Percentiles rank a stretch among this genome's conserved stretches.
Conservation (phyloP, 2,888 invertebrate genomes). For the Microctonus brassicae region DNA sequence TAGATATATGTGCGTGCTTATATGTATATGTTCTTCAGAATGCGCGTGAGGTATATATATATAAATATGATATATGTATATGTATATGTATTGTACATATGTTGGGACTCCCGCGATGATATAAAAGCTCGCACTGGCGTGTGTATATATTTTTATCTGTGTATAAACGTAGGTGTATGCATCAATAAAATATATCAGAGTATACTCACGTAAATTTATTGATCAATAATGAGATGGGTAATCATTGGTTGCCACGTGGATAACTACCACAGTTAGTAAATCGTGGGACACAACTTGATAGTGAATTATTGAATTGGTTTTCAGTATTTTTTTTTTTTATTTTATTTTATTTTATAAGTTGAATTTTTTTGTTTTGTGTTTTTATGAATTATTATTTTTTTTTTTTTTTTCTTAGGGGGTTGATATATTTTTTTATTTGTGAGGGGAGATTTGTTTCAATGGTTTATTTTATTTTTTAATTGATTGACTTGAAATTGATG, state of each 20-base stretch:
- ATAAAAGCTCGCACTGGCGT: no score
- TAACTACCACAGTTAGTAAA: slow-evolving; percentile 44
- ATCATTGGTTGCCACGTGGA: slow-evolving; percentile 58
- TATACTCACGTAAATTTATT: slow-evolving; percentile 54
- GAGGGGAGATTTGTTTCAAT: no score
- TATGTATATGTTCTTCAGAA: not conserved
- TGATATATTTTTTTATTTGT: no score
- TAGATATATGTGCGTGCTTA: slow-evolving; percentile 6
- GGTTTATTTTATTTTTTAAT: no score
- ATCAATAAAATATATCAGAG: slow-evolving; percentile 34
- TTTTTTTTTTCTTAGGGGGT: no score
- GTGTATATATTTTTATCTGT: no score
- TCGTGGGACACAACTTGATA: slow-evolving; percentile 10
- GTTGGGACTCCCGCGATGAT: slow-evolving; percentile 29
- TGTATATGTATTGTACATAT: no score
- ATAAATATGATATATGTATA: not conserved
- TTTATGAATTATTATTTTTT: not conserved
- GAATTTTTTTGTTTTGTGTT: no score
- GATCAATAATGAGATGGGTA: slow-evolving; percentile 58
- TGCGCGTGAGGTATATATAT: not conserved
- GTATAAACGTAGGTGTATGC: no score
- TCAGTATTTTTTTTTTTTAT: not conserved
- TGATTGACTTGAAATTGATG: no score
- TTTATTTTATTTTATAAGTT: not conserved
- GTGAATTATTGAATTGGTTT: slow-evolving; percentile 54